Evolutionary conservation across 64 coral and sea anemone species (phyloP).

Genomic region (Actinia tenebrosa): DNA sequence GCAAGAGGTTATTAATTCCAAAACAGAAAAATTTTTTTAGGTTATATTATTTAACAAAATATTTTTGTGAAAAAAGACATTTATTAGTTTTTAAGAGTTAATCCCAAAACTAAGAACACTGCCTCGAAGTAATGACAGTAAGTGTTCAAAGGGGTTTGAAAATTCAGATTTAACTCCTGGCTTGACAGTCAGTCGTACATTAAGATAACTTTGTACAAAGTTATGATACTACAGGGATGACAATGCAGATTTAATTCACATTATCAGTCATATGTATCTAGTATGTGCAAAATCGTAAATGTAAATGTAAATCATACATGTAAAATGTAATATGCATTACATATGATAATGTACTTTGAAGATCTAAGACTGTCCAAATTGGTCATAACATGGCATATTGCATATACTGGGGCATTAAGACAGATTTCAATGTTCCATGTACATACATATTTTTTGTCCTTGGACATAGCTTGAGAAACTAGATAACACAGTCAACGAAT

Average conservation of each 20-base stretch:
- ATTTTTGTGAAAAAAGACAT: slow-evolving; percentile 1
- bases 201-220: background rate
- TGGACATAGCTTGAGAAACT: no score
- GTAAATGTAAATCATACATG: no score
- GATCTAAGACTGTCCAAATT: no score
- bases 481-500: no score
- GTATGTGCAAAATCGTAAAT: no score
- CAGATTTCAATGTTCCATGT: no score
- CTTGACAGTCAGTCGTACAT: background rate
- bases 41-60: slow-evolving; percentile 24
- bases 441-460: no score
- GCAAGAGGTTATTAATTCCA: slow-evolving; percentile 4
- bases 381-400: no score
- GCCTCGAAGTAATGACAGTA: background rate
- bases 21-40: background rate
- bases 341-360: no score
- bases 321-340: no score
- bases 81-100: background rate
- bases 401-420: no score
- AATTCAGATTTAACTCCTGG: background rate
- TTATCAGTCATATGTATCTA: background rate
- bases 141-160: background rate
- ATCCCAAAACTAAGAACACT: background rate
- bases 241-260: background rate
- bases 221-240: background rate